These are phyloP conservation scores for Globicephala melas DNA, from an alignment of 2,113 vertebrate genomes.

Conservation along the genomic window DNA sequence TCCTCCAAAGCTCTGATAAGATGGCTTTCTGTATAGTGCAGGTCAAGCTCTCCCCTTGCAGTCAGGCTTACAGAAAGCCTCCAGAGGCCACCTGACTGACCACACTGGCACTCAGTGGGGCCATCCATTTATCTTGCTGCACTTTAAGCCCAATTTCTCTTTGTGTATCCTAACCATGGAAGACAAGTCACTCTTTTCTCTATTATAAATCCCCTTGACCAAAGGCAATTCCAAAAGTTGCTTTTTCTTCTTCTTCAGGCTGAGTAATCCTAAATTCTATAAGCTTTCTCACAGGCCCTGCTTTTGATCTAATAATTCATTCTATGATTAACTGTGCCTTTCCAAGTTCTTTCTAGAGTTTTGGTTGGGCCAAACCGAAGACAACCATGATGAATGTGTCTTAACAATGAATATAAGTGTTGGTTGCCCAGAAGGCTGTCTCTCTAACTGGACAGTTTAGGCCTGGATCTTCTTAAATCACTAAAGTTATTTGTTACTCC, in stretches of 20 bases:
- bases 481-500: background rate
- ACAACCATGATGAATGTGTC: background rate
- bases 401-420: background rate
- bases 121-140: background rate
- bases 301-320: background rate
- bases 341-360: background rate
- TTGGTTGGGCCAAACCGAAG: conserved; percentile 19
- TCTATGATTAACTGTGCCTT: background rate
- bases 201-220: conserved; percentile 25
- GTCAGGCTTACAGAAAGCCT: background rate
- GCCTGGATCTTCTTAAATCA: background rate
- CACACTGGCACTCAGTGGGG: background rate
- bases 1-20: background rate
- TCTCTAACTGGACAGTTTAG: background rate
- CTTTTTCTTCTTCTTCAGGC: background rate
- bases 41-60: background rate
- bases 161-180: background rate
- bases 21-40: background rate
- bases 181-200: conserved; percentile 1
- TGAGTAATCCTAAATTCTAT: conserved; percentile 5
- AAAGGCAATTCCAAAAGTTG: conserved; percentile 21
- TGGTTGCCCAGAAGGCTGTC: background rate
- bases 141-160: background rate
- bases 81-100: background rate
- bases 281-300: background rate